Conservation (phyloP, 23 tunicate species). For the Styela clava region DNA sequence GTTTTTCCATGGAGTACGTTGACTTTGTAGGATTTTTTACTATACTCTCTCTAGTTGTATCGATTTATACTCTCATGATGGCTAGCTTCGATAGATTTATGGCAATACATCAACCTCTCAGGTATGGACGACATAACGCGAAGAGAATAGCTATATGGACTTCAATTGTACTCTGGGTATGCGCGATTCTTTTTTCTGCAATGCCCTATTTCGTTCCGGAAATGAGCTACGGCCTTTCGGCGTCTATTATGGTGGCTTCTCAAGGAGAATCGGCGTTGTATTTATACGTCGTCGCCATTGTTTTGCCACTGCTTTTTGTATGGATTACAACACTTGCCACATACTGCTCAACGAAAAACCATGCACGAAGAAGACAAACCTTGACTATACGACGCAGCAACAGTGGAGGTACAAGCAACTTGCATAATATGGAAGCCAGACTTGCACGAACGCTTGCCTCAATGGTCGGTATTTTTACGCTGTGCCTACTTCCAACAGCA, state of each 20-base stretch:
- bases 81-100: slow-evolving; percentile 76
- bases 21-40: slow-evolving; percentile 74
- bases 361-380: slow-evolving; percentile 37
- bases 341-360: slow-evolving; percentile 37
- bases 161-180: slow-evolving; percentile 43
- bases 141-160: slow-evolving; percentile 37
- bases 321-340: slow-evolving; percentile 62
- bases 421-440: slow-evolving; percentile 31
- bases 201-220: slow-evolving; percentile 46
- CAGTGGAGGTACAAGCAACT: slow-evolving; percentile 1
- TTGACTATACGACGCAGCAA: slow-evolving; percentile 26
- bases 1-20: slow-evolving; percentile 32
- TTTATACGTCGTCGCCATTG: slow-evolving; percentile 38
- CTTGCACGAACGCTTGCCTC: slow-evolving; percentile 43
- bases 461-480: slow-evolving; percentile 60
- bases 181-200: slow-evolving; percentile 40
- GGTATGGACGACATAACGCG: slow-evolving; percentile 64
- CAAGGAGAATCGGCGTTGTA: slow-evolving; percentile 28
- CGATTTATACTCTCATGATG: slow-evolving; percentile 59
- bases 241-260: slow-evolving; percentile 35
- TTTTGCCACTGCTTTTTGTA: slow-evolving; percentile 52
- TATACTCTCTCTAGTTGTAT: slow-evolving; percentile 48
- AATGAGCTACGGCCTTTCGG: slow-evolving; percentile 36
- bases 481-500: slow-evolving; percentile 39
- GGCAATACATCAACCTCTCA: slow-evolving; percentile 52